These are phyloP conservation scores for Rhinopithecus roxellana DNA, from an alignment of 2,113 vertebrate species.

Conservation along the genomic window DNA sequence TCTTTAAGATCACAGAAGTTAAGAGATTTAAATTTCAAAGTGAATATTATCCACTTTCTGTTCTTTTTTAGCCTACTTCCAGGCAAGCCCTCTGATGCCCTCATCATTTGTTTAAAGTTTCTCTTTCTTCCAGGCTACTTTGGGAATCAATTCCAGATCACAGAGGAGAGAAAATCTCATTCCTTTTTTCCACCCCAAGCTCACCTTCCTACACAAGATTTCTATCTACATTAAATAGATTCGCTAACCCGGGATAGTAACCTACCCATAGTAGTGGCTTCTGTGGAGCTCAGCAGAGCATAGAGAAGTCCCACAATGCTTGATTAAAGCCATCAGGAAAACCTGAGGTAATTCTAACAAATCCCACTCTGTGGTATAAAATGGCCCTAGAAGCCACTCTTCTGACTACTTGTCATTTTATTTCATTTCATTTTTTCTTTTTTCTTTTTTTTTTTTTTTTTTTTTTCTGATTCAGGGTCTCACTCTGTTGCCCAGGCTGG, in stretches of 20 bases:
- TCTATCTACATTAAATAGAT: conserved; percentile 58
- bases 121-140: conserved; percentile 58
- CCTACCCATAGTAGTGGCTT: background rate
- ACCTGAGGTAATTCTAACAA: background rate
- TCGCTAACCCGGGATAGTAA: background rate
- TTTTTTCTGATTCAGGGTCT: too few relatives aligned
- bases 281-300: background rate
- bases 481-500: too few relatives aligned
- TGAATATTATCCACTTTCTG: conserved; percentile 66
- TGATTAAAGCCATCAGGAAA: conserved; percentile 42
- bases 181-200: background rate
- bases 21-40: conserved; percentile 66
- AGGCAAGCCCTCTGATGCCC: conserved; percentile 52
- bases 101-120: conserved; percentile 66
- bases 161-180: conserved; percentile 30
- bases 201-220: conserved; percentile 50
- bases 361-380: background rate
- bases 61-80: conserved; percentile 61
- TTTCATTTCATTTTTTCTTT: background rate
- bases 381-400: background rate
- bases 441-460: too few relatives aligned
- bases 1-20: conserved; percentile 69
- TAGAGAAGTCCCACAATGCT: background rate
- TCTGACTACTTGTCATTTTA: background rate
- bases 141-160: conserved; percentile 58